phyloP scores from a whole-genome alignment of 2,113 vertebrate species.

The Thryonomys swinderianus region DNA sequence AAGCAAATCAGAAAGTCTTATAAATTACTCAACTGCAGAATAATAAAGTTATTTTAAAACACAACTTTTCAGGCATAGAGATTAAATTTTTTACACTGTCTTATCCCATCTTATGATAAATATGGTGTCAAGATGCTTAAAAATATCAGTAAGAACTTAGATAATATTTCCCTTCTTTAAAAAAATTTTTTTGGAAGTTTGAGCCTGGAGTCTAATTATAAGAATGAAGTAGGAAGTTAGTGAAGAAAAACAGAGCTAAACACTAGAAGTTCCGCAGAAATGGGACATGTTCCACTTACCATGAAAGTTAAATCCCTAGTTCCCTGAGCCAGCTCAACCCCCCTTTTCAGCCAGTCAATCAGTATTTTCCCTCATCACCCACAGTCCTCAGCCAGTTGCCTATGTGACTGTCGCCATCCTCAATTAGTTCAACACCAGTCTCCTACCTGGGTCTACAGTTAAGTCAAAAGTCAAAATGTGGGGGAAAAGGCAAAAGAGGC shows the following conservation, averaged over 20 bases:
- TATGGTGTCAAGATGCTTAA: background rate
- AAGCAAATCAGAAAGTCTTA: conserved; percentile 19
- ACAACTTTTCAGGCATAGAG: conserved; percentile 4
- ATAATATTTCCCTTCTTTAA: background rate
- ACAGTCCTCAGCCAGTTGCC: no score
- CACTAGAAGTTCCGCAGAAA: background rate
- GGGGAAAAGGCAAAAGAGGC: no score
- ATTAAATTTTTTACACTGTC: conserved; percentile 10
- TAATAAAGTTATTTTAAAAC: conserved; percentile 36
- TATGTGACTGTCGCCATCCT: no score
- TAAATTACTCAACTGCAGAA: background rate
- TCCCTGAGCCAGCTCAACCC: background rate
- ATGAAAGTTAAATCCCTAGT: background rate
- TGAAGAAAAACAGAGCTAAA: conserved; percentile 7
- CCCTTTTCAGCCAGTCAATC: no score
- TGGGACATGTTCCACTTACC: background rate
- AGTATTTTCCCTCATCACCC: no score
- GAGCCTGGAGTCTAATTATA: conserved; percentile 15
- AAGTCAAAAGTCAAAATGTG: no score
- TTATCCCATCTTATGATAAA: conserved; percentile 21
- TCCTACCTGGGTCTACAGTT: no score
- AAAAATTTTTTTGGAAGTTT: background rate
- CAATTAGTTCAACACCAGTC: no score
- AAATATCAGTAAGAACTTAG: background rate
- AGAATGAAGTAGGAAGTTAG: background rate